A percentile compares a stretch with the other conserved stretches of the same genome.
Evolutionary conservation across 2,888 invertebrate species (phyloP).

Genomic region (Aricia artaxerxes): DNA sequence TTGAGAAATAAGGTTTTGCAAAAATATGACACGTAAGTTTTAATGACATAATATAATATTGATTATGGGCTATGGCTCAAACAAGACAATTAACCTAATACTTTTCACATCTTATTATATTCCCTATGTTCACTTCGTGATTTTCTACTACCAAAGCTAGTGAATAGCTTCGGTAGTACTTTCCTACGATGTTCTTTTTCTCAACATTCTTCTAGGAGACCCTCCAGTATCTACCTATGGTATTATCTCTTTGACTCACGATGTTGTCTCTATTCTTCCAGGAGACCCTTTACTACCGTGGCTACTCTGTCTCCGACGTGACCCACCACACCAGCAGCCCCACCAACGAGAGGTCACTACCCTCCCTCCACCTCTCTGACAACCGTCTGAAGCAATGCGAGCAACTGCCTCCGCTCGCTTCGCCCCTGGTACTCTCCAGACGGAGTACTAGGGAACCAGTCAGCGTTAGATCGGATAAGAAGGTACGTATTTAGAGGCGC

Average conservation of each 20-base stretch:
- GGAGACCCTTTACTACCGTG: constrained; percentile 77
- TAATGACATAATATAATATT: no score
- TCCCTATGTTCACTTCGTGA: constrained; percentile 49
- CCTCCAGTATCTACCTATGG: no score
- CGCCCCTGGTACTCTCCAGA: constrained; percentile 65
- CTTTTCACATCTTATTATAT: background rate
- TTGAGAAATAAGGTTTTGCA: no score
- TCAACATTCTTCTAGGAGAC: no score
- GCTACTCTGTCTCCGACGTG: constrained; percentile 68
- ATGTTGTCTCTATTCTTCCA: constrained; percentile 42
- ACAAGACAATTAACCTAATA: no score
- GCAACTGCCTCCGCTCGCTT: constrained; percentile 70
- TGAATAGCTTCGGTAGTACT: no score
- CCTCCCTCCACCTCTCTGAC: constrained; percentile 67
- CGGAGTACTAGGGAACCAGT: constrained; percentile 58
- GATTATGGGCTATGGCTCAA: no score
- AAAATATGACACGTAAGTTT: no score
- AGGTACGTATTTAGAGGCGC: constrained; percentile 48
- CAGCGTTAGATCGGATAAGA: constrained; percentile 56
- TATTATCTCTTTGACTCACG: constrained; percentile 60
- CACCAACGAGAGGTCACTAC: constrained; percentile 66
- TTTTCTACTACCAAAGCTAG: constrained; percentile 71
- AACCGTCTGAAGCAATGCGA: constrained; percentile 63
- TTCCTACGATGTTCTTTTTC: no score
- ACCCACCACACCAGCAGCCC: constrained; percentile 64